phyloP scores from a whole-genome alignment of 2,797 vertebrate species.

The Sebastes umbrosus region DNA sequence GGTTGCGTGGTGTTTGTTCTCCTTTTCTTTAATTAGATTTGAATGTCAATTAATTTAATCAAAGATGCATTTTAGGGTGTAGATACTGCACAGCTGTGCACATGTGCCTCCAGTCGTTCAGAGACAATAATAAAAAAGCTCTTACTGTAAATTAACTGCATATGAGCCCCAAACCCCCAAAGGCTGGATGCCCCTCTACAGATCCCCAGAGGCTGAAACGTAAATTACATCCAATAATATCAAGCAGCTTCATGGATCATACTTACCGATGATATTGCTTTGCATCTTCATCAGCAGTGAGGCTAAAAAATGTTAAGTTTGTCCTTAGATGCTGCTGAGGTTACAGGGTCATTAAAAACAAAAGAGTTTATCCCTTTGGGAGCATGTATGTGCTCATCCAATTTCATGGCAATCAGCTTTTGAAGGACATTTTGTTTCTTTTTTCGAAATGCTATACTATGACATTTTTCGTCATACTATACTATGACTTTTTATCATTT shows the following conservation, averaged over 20 bases:
- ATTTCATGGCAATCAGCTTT: slow-evolving; percentile 57
- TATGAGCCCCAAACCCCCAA: background rate
- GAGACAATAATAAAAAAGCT: background rate
- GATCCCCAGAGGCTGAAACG: background rate
- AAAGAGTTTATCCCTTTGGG: slow-evolving; percentile 14
- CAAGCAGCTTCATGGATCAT: background rate
- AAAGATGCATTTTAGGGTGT: background rate
- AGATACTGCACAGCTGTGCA: slow-evolving; percentile 9
- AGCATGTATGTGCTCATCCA: slow-evolving; percentile 45
- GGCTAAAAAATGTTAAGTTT: background rate
- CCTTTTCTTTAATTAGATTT: slow-evolving; percentile 29
- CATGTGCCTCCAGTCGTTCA: background rate
- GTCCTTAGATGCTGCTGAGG: slow-evolving; percentile 8
- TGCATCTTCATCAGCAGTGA: slow-evolving; percentile 9
- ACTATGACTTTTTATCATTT: too few relatives aligned
- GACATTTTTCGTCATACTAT: too few relatives aligned
- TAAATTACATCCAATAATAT: slow-evolving; percentile 4
- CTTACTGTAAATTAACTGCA: slow-evolving; percentile 1
- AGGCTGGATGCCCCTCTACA: background rate
- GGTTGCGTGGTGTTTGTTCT: background rate
- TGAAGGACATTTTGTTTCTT: slow-evolving; percentile 16
- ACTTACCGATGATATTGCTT: background rate
- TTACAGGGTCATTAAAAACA: slow-evolving; percentile 30
- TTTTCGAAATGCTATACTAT: too few relatives aligned
- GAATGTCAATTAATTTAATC: slow-evolving; percentile 34